Conservation (phyloP, 2,113 vertebrate species). For the Serranochromis macrocephalus region DNA sequence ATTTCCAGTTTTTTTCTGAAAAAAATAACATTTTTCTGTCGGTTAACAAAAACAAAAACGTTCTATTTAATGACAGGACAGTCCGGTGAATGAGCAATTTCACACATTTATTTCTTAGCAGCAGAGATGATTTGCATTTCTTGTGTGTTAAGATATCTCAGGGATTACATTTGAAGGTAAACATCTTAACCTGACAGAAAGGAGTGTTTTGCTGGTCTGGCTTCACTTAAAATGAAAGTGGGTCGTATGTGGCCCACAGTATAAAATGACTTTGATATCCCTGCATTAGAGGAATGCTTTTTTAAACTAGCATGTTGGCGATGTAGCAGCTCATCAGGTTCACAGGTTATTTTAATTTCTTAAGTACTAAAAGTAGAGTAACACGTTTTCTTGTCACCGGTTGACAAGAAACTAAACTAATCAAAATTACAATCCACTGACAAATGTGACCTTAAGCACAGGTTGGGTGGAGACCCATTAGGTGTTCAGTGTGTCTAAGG, state of each 20-base stretch:
- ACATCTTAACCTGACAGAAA: neutral
- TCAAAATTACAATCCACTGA: neutral
- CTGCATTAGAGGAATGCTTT: neutral
- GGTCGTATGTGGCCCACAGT: rapidly evolving
- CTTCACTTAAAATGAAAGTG: neutral
- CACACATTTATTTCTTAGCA: neutral
- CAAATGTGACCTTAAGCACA: neutral
- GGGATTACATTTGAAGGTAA: neutral
- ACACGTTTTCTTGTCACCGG: rapidly evolving
- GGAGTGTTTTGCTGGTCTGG: neutral
- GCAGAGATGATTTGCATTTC: neutral
- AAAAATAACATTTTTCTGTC: rapidly evolving
- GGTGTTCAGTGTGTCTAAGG: neutral
- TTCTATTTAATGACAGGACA: neutral
- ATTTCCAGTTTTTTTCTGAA: rapidly evolving
- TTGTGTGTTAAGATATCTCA: rapidly evolving
- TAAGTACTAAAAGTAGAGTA: neutral
- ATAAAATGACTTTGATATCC: neutral
- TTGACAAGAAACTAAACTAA: neutral
- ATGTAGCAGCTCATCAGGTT: neutral
- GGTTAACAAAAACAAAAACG: rapidly evolving
- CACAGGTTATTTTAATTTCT: rapidly evolving
- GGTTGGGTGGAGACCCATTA: neutral
- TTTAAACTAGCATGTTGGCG: neutral
- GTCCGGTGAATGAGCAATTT: neutral